Percentiles rank a stretch among this genome's conserved stretches.
phyloP scores from a whole-genome alignment of 2,888 invertebrate genomes.

The Ectobius pallidus region DNA sequence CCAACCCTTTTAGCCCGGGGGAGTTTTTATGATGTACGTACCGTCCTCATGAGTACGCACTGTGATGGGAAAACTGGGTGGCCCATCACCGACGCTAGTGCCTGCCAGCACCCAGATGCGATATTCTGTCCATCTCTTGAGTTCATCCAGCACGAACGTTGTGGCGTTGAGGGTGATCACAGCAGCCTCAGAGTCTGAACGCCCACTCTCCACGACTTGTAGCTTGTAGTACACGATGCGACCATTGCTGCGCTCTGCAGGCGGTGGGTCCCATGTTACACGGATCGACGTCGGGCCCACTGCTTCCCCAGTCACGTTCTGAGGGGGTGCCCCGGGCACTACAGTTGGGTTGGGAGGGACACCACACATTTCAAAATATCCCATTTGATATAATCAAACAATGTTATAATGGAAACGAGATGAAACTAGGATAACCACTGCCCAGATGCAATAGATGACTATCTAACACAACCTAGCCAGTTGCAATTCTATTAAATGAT shows the following conservation, averaged over 20 bases:
- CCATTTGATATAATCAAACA: conserved; percentile 8
- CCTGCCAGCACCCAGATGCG: conserved; percentile 96
- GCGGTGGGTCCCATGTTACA: conserved; percentile 93
- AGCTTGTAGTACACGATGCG: conserved; percentile 95
- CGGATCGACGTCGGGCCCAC: conserved; percentile 88
- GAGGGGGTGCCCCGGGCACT: conserved; percentile 98
- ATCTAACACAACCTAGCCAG: no score
- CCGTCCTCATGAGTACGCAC: conserved; percentile 98
- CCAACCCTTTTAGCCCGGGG: conserved; percentile 29
- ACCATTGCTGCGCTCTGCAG: conserved; percentile 88
- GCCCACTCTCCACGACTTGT: conserved; percentile 83
- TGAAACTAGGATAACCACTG: conserved; percentile 18
- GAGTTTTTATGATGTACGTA: conserved; percentile 66
- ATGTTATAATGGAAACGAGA: background rate
- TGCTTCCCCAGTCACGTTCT: conserved; percentile 88
- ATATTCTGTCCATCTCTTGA: conserved; percentile 95
- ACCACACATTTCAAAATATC: conserved; percentile 22
- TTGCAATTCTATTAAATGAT: no score
- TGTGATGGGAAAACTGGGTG: conserved; percentile 87
- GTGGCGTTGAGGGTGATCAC: conserved; percentile 81
- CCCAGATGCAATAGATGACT: conserved; percentile 25
- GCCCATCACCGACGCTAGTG: conserved; percentile 96
- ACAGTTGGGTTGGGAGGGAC: conserved; percentile 46
- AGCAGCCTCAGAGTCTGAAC: conserved; percentile 83
- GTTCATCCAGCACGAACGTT: conserved; percentile 82